Conservation (phyloP, 1,140 invertebrate species). For the Apolygus lucorum region DNA sequence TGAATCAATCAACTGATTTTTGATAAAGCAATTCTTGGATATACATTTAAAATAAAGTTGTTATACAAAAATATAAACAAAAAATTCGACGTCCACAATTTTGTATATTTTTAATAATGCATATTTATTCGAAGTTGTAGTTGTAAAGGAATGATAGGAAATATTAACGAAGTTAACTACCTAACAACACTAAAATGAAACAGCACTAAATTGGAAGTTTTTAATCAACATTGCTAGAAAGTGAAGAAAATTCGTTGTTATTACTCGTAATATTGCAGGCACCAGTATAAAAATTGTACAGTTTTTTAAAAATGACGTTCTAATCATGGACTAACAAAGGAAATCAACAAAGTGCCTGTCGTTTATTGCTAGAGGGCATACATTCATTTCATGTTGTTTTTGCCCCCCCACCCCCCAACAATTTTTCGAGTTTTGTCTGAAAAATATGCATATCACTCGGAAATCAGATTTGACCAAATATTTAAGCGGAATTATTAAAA, state of each 20-base stretch:
- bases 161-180: neutral
- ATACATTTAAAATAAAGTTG: too few species aligned
- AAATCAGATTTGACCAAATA: too few species aligned
- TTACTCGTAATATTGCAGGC: neutral
- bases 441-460: too few species aligned
- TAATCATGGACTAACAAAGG: neutral
- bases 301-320: neutral
- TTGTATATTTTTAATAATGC: neutral
- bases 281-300: neutral
- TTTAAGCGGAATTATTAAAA: too few species aligned
- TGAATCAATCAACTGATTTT: too few species aligned
- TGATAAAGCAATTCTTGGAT: too few species aligned
- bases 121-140: too few species aligned
- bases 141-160: neutral
- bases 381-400: too few species aligned
- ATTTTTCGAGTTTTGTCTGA: too few species aligned
- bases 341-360: neutral
- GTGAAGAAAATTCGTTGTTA: neutral
- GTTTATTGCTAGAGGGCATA: neutral
- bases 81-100: neutral
- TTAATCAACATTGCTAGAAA: neutral
- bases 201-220: too few species aligned
- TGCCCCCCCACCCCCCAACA: too few species aligned
- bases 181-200: neutral
- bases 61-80: neutral